Percentiles rank a stretch among this genome's conserved stretches.
Evolutionary conservation across 64 coral and sea anemone genomes (phyloP).

Genomic region (Pocillopora damicornis): DNA sequence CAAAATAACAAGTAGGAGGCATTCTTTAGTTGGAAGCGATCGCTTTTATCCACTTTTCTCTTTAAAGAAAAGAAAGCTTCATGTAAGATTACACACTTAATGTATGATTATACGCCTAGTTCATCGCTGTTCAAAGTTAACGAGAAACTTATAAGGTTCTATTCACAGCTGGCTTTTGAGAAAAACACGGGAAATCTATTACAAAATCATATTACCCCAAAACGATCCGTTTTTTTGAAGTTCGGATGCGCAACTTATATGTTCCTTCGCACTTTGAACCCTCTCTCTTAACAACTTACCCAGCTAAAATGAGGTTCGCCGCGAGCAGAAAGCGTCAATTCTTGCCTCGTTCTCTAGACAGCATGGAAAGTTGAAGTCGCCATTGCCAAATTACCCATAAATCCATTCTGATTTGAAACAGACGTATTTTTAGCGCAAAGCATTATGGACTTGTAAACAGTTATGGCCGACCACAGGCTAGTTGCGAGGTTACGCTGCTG

Average conservation of each 20-base stretch:
- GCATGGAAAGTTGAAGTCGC: background rate
- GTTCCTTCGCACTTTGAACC: background rate
- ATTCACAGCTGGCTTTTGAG: no score
- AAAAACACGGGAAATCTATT: no score
- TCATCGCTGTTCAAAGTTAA: no score
- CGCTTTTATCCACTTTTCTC: no score
- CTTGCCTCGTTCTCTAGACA: background rate
- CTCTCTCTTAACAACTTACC: background rate
- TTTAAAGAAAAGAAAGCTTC: no score
- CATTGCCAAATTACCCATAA: background rate
- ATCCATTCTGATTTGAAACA: background rate
- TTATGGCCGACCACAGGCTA: background rate
- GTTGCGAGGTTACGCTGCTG: background rate
- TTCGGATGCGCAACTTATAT: background rate
- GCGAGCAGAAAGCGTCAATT: background rate
- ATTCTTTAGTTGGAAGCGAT: no score
- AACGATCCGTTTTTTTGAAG: background rate
- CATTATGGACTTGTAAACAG: conserved; percentile 28
- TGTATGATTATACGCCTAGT: no score
- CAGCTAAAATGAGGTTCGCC: background rate
- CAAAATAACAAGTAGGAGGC: no score
- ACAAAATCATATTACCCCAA: background rate
- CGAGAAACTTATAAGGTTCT: no score
- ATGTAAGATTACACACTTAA: no score
- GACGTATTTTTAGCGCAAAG: background rate